Conservation (phyloP, 2,888 invertebrate species). For the Beris chalybata region DNA sequence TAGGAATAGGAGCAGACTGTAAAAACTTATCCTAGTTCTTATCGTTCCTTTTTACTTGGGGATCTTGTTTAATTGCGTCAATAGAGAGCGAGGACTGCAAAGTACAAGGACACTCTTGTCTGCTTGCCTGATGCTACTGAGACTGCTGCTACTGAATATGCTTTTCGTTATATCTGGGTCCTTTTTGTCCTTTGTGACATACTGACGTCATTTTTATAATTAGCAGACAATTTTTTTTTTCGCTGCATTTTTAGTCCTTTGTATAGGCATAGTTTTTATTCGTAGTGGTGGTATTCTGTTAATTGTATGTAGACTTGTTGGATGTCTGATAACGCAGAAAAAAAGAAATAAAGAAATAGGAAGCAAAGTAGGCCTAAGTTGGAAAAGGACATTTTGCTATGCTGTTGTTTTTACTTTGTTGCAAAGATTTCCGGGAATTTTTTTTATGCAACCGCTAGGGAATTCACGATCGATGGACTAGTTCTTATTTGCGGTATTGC, state of each 20-base stretch:
- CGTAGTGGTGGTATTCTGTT: no score
- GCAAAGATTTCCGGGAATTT: no score
- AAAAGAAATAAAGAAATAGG: no score
- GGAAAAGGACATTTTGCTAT: no score
- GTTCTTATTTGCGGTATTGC: no score
- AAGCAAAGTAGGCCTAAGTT: no score
- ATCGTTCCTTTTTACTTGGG: constrained; percentile 27
- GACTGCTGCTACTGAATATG: constrained; percentile 14
- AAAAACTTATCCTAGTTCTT: constrained; percentile 35
- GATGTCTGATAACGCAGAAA: no score
- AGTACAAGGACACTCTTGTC: constrained; percentile 23
- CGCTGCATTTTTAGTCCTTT: neutral
- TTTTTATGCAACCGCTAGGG: no score
- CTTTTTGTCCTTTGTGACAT: constrained; percentile 32
- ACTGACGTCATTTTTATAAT: constrained; percentile 36
- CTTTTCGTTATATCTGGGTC: constrained; percentile 18
- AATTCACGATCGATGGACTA: no score
- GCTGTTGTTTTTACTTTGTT: no score
- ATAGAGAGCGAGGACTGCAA: constrained; percentile 22
- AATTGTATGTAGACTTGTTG: no score
- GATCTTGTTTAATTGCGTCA: constrained; percentile 33
- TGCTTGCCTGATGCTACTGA: neutral
- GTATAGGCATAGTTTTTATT: no score
- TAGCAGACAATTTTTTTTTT: constrained; percentile 22
- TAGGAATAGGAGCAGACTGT: constrained; percentile 21